A percentile compares a stretch with the other conserved stretches of the same genome.
These are phyloP conservation scores for Podabrus alpinus DNA, from an alignment of 2,888 invertebrate species.

Conservation along the genomic window DNA sequence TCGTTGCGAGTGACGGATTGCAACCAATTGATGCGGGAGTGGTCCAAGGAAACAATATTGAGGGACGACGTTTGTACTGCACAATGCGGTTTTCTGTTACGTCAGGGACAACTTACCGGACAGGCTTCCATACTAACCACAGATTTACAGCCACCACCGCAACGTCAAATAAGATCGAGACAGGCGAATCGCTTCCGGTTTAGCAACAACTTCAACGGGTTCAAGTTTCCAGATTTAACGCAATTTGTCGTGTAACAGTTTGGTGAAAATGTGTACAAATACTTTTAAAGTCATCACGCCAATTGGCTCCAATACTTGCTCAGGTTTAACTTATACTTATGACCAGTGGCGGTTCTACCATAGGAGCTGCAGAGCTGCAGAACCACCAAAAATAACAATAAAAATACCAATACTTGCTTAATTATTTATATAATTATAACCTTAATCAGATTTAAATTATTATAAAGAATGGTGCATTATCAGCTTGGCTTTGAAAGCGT, in stretches of 20 bases:
- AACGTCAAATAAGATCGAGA: constrained; percentile 45
- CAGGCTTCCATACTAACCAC: constrained; percentile 36
- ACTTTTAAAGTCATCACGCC: not conserved
- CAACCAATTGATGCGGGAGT: constrained; percentile 78
- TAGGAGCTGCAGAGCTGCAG: too few relatives aligned
- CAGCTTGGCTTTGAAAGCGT: too few relatives aligned
- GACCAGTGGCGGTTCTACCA: too few relatives aligned
- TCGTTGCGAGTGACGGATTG: constrained; percentile 88
- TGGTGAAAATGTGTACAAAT: not conserved
- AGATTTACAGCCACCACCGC: constrained; percentile 50
- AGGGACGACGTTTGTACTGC: constrained; percentile 89
- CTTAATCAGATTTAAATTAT: too few relatives aligned
- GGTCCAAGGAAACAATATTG: constrained; percentile 79
- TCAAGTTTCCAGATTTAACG: constrained; percentile 79
- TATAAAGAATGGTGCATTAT: too few relatives aligned
- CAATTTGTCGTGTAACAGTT: constrained; percentile 57
- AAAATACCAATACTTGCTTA: too few relatives aligned
- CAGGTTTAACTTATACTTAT: constrained; percentile 20
- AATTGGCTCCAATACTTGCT: constrained; percentile 15
- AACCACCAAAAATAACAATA: too few relatives aligned
- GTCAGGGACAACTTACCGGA: constrained; percentile 38
- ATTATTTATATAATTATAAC: too few relatives aligned
- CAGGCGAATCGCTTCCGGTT: constrained; percentile 49
- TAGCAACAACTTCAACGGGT: constrained; percentile 60
- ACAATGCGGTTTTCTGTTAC: constrained; percentile 79